These are phyloP conservation scores for Trilocha varians DNA, from an alignment of 2,888 invertebrate genomes.

Conservation along the genomic window DNA sequence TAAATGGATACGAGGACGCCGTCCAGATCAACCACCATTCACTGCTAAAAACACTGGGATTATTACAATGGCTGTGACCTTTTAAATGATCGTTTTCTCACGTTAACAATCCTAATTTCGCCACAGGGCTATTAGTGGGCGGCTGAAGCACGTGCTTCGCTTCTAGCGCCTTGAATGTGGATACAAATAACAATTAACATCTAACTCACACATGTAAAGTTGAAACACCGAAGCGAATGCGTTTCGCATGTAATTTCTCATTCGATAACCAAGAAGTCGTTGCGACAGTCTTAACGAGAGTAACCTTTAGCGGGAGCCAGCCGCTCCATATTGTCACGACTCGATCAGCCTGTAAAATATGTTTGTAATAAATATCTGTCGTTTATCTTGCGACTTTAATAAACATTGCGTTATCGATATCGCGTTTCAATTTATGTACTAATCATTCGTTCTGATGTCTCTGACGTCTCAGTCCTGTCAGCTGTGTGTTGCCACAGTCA, in stretches of 20 bases:
- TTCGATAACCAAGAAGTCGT: constrained; percentile 35
- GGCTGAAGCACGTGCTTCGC: constrained; percentile 25
- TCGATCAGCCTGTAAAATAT: constrained; percentile 44
- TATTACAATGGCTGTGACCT: constrained; percentile 45
- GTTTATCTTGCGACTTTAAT: constrained; percentile 31
- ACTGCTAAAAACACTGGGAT: constrained; percentile 48
- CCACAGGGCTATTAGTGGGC: constrained; percentile 29
- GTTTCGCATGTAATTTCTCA: constrained; percentile 34
- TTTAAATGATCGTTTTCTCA: constrained; percentile 54
- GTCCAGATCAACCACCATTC: constrained; percentile 53
- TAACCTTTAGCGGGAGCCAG: constrained; percentile 63
- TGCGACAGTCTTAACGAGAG: constrained; percentile 64
- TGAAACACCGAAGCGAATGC: constrained; percentile 3
- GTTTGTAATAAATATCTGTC: constrained; percentile 52
- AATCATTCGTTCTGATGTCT: background rate
- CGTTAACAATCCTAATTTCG: constrained; percentile 33
- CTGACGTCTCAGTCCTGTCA: background rate
- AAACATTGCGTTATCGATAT: background rate
- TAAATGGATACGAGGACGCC: constrained; percentile 72
- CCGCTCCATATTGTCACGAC: constrained; percentile 65
- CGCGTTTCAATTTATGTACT: background rate
- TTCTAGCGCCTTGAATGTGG: constrained; percentile 11
- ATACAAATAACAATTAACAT: too few relatives aligned
- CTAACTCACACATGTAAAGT: constrained; percentile 4
- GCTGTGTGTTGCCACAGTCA: constrained; percentile 30